These are phyloP conservation scores for Fulica atra DNA, from an alignment of 2,113 vertebrate species.

Conservation along the genomic window DNA sequence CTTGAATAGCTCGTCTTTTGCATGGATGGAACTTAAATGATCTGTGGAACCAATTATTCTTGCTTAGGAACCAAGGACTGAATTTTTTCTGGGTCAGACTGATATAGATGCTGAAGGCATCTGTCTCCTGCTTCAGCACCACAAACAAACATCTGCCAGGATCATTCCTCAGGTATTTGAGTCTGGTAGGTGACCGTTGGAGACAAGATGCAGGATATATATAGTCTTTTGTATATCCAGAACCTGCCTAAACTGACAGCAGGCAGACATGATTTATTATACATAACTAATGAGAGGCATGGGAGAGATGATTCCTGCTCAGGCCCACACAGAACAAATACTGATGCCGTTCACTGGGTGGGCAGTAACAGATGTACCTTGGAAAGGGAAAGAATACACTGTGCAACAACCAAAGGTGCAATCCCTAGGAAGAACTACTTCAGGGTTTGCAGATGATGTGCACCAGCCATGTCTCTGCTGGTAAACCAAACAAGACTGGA, in stretches of 20 bases:
- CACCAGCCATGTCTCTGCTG: not conserved
- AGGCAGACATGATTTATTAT: not conserved
- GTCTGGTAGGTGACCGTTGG: not conserved
- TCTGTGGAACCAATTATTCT: not conserved
- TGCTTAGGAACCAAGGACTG: not conserved
- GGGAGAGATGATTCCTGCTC: not conserved
- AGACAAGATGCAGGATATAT: not conserved
- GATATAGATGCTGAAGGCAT: not conserved
- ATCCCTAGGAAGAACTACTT: not conserved
- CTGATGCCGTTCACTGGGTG: not conserved
- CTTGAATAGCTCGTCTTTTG: not conserved
- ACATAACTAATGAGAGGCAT: not conserved
- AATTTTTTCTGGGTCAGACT: not conserved
- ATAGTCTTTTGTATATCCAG: not conserved
- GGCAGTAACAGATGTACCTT: not conserved
- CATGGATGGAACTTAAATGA: not conserved
- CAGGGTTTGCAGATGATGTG: not conserved
- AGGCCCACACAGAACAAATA: not conserved
- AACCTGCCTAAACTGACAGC: not conserved
- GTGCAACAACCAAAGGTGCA: not conserved
- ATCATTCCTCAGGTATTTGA: not conserved
- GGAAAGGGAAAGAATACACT: not conserved
- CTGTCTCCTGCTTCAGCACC: not conserved
- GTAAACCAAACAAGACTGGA: not conserved
- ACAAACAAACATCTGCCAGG: not conserved